phyloP scores from a whole-genome alignment of 2,797 vertebrate species.

The Clamator glandarius region DNA sequence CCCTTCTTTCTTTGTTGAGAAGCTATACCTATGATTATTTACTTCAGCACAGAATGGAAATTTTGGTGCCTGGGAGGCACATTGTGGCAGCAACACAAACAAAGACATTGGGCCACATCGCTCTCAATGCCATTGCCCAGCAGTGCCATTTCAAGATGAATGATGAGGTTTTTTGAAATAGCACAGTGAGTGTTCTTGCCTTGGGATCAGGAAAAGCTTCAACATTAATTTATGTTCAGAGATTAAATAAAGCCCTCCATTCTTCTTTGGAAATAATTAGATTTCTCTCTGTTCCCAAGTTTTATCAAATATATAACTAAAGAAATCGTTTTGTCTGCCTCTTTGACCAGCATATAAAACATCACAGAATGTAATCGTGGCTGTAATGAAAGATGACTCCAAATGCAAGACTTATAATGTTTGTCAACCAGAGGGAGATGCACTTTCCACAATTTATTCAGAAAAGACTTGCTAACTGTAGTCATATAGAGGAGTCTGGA shows the following conservation, averaged over 20 bases:
- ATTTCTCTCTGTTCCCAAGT: slow-evolving; percentile 21
- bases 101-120: neutral
- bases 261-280: neutral
- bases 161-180: neutral
- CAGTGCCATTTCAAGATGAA: neutral
- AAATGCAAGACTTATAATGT: neutral
- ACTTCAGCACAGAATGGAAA: neutral
- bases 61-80: neutral
- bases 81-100: neutral
- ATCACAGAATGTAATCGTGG: neutral
- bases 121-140: neutral
- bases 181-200: neutral
- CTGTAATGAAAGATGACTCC: neutral
- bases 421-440: accelerated
- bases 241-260: neutral
- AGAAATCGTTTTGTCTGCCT: neutral
- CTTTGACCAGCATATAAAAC: neutral
- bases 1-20: neutral
- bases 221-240: neutral
- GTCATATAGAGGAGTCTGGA: neutral
- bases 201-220: slow-evolving; percentile 19
- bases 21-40: neutral
- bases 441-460: neutral
- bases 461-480: neutral
- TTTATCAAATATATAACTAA: neutral